Percentiles rank a stretch among this genome's conserved stretches.
Evolutionary conservation across 2,888 invertebrate genomes (phyloP).

Genomic region (Phortica okadai): DNA sequence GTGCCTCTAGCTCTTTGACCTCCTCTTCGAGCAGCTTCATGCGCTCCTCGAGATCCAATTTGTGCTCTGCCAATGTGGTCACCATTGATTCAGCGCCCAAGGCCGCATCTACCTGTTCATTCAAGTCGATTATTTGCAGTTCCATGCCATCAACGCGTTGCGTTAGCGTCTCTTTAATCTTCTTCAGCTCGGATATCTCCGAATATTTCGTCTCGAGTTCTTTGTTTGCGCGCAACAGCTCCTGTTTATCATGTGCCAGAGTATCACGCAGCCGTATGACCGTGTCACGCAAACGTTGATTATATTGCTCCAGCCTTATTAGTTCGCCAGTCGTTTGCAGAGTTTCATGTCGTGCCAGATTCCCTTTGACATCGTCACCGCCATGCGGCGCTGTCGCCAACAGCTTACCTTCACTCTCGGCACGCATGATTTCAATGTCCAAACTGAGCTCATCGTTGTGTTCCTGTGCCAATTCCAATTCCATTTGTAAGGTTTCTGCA

Average conservation of each 20-base stretch:
- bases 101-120: slow-evolving; percentile 97
- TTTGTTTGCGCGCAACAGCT: slow-evolving; percentile 91
- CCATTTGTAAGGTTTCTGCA: slow-evolving; percentile 87
- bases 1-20: slow-evolving; percentile 91
- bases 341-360: slow-evolving; percentile 82
- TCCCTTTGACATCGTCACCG: slow-evolving; percentile 40
- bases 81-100: slow-evolving; percentile 99
- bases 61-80: slow-evolving; percentile 93
- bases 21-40: slow-evolving; percentile 92
- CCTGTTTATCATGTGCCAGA: slow-evolving; percentile 94
- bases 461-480: slow-evolving; percentile 91
- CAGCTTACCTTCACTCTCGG: slow-evolving; percentile 82
- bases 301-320: slow-evolving; percentile 96
- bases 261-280: slow-evolving; percentile 94
- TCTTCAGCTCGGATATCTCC: slow-evolving; percentile 88
- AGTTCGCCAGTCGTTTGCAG: slow-evolving; percentile 73
- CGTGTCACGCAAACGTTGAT: slow-evolving; percentile 92
- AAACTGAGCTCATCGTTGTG: slow-evolving; percentile 92
- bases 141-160: slow-evolving; percentile 87
- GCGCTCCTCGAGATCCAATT: slow-evolving; percentile 94
- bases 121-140: slow-evolving; percentile 91
- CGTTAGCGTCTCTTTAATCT: slow-evolving; percentile 91
- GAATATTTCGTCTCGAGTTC: slow-evolving; percentile 93
- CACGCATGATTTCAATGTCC: slow-evolving; percentile 88
- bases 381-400: slow-evolving; percentile 30